Percentiles rank a stretch among this genome's conserved stretches.
Conservation (phyloP, 2,113 vertebrate species). For the Myrmecobius fasciatus region DNA sequence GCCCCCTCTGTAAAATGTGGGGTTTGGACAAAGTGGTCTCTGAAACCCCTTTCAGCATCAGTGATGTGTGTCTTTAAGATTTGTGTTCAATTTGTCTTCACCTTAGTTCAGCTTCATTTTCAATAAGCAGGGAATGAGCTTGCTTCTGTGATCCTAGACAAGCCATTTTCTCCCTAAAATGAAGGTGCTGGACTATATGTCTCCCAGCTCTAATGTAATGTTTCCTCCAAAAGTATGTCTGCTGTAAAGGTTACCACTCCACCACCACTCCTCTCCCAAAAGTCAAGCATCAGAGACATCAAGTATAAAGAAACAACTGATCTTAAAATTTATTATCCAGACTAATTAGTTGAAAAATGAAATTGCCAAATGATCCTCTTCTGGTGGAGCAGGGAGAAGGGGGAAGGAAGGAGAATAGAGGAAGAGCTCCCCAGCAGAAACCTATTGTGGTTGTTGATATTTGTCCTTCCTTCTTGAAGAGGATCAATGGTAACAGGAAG, state of each 20-base stretch:
- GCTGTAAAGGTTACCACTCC: background rate
- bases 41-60: background rate
- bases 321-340: background rate
- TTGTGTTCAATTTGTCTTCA: background rate
- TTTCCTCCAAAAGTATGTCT: background rate
- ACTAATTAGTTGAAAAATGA: background rate
- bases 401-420: background rate
- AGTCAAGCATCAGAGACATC: background rate
- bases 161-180: background rate
- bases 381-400: no score
- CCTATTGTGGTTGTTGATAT: background rate
- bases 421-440: background rate
- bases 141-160: background rate
- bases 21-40: background rate
- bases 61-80: background rate
- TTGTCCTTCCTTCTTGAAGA: no score
- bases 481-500: no score
- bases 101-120: background rate
- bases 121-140: background rate
- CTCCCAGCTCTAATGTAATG: background rate
- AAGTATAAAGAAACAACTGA: background rate
- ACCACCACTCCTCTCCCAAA: background rate
- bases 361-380: background rate
- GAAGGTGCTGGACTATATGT: background rate
- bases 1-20: background rate